phyloP scores from a whole-genome alignment of 2,888 invertebrate species.

The Amiota mariae region DNA sequence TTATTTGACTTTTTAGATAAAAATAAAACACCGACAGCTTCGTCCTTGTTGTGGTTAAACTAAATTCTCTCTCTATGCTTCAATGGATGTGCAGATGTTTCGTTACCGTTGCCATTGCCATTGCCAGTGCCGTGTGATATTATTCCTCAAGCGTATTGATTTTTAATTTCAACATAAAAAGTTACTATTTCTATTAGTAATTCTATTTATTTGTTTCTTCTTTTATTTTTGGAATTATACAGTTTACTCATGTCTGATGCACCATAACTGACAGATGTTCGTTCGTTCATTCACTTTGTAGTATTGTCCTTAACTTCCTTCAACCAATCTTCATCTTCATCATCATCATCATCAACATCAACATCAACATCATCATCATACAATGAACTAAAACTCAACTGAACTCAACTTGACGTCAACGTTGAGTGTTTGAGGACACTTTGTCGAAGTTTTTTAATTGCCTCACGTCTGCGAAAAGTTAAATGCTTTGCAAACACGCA shows the following conservation, averaged over 20 bases:
- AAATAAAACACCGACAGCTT: too few relatives aligned
- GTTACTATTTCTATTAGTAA: not conserved
- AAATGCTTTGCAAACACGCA: slow-evolving; percentile 29
- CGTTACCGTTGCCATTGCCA: too few relatives aligned
- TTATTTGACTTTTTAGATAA: slow-evolving; percentile 7
- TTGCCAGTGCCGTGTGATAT: not conserved
- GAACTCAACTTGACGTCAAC: not conserved
- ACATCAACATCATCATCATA: not conserved
- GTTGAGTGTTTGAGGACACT: slow-evolving; percentile 10
- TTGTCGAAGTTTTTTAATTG: slow-evolving; percentile 61
- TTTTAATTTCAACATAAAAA: slow-evolving; percentile 24
- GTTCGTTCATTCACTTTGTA: too few relatives aligned
- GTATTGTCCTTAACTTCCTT: too few relatives aligned
- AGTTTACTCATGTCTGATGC: too few relatives aligned
- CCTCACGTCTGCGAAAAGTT: slow-evolving; percentile 41
- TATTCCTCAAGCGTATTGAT: slow-evolving; percentile 19
- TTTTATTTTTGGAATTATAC: not conserved
- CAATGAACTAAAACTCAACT: slow-evolving; percentile 4
- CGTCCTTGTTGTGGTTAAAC: not conserved
- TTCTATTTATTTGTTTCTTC: not conserved
- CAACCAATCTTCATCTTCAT: too few relatives aligned
- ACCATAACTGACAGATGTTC: too few relatives aligned
- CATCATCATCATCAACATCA: not conserved
- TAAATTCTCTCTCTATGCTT: not conserved
- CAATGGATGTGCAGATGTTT: too few relatives aligned